Percentiles rank a stretch among this genome's conserved stretches.
Evolutionary conservation across 2,113 vertebrate species (phyloP).

Genomic region (Poecile atricapillus): DNA sequence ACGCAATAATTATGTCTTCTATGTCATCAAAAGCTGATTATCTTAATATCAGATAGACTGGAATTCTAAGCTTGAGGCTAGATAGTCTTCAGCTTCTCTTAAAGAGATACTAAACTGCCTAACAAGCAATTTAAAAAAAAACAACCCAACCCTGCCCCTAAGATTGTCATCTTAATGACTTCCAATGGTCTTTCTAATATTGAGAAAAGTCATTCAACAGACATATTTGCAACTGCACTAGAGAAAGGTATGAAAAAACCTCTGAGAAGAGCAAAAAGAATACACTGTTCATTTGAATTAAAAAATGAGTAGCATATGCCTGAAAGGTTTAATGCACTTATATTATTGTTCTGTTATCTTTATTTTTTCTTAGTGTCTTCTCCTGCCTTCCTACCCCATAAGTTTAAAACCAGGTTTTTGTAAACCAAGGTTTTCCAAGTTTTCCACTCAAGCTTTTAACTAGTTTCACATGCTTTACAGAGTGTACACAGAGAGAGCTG

Average conservation of each 20-base stretch:
- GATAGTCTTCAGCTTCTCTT: neutral
- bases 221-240: neutral
- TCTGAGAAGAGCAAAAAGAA: neutral
- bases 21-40: neutral
- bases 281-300: neutral
- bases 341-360: neutral
- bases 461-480: neutral
- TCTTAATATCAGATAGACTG: neutral
- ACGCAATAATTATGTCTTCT: neutral
- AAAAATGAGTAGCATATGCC: neutral
- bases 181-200: neutral
- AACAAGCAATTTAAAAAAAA: neutral
- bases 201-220: neutral
- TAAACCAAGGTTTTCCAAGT: neutral
- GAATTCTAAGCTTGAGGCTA: neutral
- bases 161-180: neutral
- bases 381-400: neutral
- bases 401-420: neutral
- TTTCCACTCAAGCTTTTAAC: neutral
- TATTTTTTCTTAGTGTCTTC: neutral
- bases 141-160: neutral
- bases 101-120: neutral
- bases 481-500: neutral
- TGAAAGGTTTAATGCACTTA: neutral
- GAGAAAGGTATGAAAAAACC: neutral